Percentiles rank a stretch among this genome's conserved stretches.
phyloP scores from a whole-genome alignment of 2,113 vertebrate genomes.

The Rhinichthys klamathensis region DNA sequence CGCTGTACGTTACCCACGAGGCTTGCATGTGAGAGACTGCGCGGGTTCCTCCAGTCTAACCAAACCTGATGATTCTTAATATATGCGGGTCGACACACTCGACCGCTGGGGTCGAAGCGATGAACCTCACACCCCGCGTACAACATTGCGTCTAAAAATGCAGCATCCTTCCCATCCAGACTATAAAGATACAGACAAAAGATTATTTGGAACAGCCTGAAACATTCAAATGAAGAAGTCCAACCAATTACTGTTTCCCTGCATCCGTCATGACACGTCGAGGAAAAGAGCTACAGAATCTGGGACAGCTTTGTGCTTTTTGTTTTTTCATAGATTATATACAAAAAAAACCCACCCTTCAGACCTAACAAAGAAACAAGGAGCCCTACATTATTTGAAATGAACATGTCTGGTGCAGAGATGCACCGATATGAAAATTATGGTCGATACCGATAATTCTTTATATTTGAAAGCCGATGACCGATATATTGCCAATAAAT shows the following conservation, averaged over 20 bases:
- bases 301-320: neutral
- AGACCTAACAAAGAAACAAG: constrained; percentile 13
- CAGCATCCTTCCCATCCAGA: constrained; percentile 67
- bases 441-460: too few relatives aligned
- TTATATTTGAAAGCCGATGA: too few relatives aligned
- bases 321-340: constrained; percentile 8
- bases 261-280: neutral
- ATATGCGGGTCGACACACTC: constrained; percentile 51
- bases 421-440: too few relatives aligned
- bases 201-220: neutral
- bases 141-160: constrained; percentile 67
- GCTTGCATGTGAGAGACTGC: constrained; percentile 58
- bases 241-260: constrained; percentile 7
- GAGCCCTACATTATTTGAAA: neutral
- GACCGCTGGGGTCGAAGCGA: constrained; percentile 73
- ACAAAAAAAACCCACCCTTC: constrained; percentile 3
- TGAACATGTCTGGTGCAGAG: neutral
- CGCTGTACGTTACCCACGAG: constrained; percentile 63
- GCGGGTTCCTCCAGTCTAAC: constrained; percentile 74
- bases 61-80: constrained; percentile 72
- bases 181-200: constrained; percentile 45
- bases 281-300: constrained; percentile 4
- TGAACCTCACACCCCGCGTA: constrained; percentile 73
- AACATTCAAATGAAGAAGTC: neutral
- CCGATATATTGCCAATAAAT: too few relatives aligned